Evolutionary conservation across 2,888 invertebrate species (phyloP), one percentile per base, ranked within the genome.

Genomic region (Athripsodes cinereus): DNA sequence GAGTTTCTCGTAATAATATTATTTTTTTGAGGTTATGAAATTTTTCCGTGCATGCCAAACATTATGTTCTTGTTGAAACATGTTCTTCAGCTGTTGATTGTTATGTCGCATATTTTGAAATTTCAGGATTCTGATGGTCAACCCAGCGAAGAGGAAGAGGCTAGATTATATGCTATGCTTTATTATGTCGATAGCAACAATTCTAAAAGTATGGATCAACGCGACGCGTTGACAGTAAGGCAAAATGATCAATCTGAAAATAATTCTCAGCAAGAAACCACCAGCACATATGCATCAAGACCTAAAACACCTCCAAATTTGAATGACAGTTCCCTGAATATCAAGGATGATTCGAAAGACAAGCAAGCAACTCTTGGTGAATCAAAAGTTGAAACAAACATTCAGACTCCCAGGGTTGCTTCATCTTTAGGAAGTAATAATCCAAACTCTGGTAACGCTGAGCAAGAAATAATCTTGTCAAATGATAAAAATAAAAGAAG

Each of bases 131-230:
- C 73, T 74, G 72, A 70, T 16, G 59, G 57, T 31, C 34, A 49
- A 13, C 44, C 44, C n/a, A 59, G 54, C 20, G 62, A 62, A n/a
- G 78, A 78, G 65, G 68, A 75, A 71, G 76, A 78, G 66, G 75
- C 74, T 66, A 72, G 71, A 68, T 70, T 78, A 64, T 77, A 78
- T 73, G 74, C 78, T 69, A 74, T 75, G 72, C 66, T 77, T 66
- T 75, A 78, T 68, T 72, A 77, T 72, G 74, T 72, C 62, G 75
- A 77, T 16, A 40, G 40, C 16, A 16, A 5, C 66, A 68, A 70
- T 64, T 70, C 68, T 22, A 48, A 26, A 26, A 10, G 26, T 26
- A 10, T 26, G 10, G 5, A 26, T 3, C 5, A 26, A 26, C 26
- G 5, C 5, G 10, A 26, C 5, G 10, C 26, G 3, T 26, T 10